Base-by-base conservation (phyloP, 2,113 vertebrate genomes). In the Neotoma lepida region DNA sequence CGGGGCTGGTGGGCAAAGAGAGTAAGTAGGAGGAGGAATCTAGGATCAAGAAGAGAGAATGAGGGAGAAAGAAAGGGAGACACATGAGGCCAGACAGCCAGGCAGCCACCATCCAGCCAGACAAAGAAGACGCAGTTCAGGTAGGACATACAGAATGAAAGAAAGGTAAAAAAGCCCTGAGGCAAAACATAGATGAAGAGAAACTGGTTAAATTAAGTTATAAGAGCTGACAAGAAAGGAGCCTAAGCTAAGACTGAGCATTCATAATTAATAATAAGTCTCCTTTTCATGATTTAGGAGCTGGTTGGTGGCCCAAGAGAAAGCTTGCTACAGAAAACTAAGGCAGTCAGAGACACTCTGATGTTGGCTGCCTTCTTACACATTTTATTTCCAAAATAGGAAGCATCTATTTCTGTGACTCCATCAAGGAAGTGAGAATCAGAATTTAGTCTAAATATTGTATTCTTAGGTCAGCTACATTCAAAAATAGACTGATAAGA, bases 371-470 rank as follows among this genome's bases (percentile, higher is more conserved):
- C 70, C 73, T 13, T 91, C 54, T 66, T 20, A 74, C 63, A 66
- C 20, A 41, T 49, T 94, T 85, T 81, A 73, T 73, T 78, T 73
- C 58, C 51, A n/a, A 63, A 6, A 66, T 18, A 44, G 26, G 44
- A 20, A 89, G 1, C 28, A 56, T 88, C 49, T 92, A 33, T 94
- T 96, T 95, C 81, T 90, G 46, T 56, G 80, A 15, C 35, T 82
- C 24, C 30, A 71, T 80, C n/a, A 88, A 95, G 88, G 70, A 97
- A 95, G 46, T 90, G 81, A 96, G 35, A 96, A 63, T 76, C 76
- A 71, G 10, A 22, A 15, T 91, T 94, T 91, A 91, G n/a, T 95
- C 46, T 81, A 95, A 96, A 94, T 94, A 86, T 13, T 77, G 28
- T 91, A 41, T 61, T 86, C 41, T 68, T 84, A 78, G 0, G 0